These are phyloP conservation scores for Distichodus sexfasciatus DNA, from an alignment of 2,797 vertebrate species.

Conservation along the genomic window DNA sequence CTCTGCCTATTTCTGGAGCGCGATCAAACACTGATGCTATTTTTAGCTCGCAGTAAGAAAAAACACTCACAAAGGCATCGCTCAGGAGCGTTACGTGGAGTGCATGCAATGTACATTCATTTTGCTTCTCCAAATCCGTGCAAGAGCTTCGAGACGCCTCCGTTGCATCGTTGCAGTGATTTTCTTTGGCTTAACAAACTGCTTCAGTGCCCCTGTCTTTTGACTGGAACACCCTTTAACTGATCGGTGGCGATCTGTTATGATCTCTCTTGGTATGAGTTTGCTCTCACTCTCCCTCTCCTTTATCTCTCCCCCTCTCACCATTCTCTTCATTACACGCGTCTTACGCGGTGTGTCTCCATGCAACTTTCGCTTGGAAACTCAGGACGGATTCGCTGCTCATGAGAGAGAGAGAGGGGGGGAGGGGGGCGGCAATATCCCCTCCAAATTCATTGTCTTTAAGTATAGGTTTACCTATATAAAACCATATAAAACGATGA, in stretches of 20 bases:
- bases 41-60: slow-evolving; percentile 91
- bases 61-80: slow-evolving; percentile 90
- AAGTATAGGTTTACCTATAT: background rate
- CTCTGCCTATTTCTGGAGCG: slow-evolving; percentile 98
- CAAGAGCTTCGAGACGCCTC: slow-evolving; percentile 70
- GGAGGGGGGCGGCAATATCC: background rate
- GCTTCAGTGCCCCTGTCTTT: slow-evolving; percentile 39
- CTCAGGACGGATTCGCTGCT: slow-evolving; percentile 58
- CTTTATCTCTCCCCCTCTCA: slow-evolving; percentile 47
- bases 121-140: slow-evolving; percentile 76
- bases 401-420: slow-evolving; percentile 8
- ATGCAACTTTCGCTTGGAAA: slow-evolving; percentile 64
- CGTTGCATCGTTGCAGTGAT: slow-evolving; percentile 81
- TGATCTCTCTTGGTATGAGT: slow-evolving; percentile 36
- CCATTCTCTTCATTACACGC: slow-evolving; percentile 49
- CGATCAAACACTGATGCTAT: slow-evolving; percentile 98
- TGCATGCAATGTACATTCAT: slow-evolving; percentile 81
- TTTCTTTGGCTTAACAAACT: slow-evolving; percentile 57
- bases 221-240: slow-evolving; percentile 25
- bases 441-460: background rate
- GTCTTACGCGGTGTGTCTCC: slow-evolving; percentile 59
- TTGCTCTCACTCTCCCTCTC: slow-evolving; percentile 45
- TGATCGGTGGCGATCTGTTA: slow-evolving; percentile 13
- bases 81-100: slow-evolving; percentile 84
- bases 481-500: slow-evolving; percentile 63